phyloP scores from a whole-genome alignment of 2,113 vertebrate species.

The Oreochromis niloticus region DNA sequence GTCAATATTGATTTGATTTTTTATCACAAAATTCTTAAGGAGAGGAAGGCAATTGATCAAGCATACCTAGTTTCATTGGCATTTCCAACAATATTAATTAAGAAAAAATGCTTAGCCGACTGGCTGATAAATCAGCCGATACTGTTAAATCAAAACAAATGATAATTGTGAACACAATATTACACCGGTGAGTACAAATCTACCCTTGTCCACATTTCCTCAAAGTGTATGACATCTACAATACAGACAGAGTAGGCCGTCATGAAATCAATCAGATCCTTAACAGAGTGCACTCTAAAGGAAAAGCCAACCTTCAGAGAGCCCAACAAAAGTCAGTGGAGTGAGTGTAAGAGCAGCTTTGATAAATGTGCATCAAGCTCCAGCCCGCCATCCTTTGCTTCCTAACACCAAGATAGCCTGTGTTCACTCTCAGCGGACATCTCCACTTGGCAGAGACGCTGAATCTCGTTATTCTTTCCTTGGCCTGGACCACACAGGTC shows the following conservation, averaged over 20 bases:
- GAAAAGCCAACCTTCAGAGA: conserved; percentile 54
- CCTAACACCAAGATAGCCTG: conserved; percentile 32
- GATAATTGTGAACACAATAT: conserved; percentile 58
- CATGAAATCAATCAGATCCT: conserved; percentile 54
- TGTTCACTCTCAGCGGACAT: conserved; percentile 57
- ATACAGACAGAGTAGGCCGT: background rate
- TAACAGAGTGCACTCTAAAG: conserved; percentile 52
- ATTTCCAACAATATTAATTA: conserved; percentile 80
- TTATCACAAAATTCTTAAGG: conserved; percentile 73
- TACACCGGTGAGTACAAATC: conserved; percentile 22
- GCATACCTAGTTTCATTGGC: conserved; percentile 61
- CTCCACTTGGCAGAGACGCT: conserved; percentile 64
- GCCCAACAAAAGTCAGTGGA: conserved; percentile 58
- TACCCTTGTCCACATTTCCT: conserved; percentile 49
- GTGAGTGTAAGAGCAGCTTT: conserved; percentile 62
- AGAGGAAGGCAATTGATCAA: conserved; percentile 78
- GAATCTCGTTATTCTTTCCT: conserved; percentile 71
- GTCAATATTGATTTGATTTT: conserved; percentile 75
- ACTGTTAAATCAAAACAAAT: conserved; percentile 71
- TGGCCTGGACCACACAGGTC: conserved; percentile 62
- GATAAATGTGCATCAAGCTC: conserved; percentile 52
- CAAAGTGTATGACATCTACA: conserved; percentile 34
- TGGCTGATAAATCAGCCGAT: conserved; percentile 65
- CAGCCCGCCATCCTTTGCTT: conserved; percentile 15
- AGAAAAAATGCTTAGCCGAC: conserved; percentile 73